Conservation (phyloP, 2,888 invertebrate genomes). For the Aproaerema taeniolella region DNA sequence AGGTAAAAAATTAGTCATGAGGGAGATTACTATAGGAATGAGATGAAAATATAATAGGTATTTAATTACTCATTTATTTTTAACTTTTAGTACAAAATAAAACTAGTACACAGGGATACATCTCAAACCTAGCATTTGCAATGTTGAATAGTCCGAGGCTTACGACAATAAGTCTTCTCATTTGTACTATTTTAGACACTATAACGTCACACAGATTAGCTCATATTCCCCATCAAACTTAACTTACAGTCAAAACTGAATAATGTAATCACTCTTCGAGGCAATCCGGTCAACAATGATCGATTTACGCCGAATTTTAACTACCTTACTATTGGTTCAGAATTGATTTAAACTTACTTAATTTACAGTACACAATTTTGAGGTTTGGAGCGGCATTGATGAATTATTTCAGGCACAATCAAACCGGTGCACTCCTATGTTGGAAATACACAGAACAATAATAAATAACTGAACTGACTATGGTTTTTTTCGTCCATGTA, state of each 20-base stretch:
- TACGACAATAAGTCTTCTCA: constrained; percentile 79
- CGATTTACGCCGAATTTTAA: constrained; percentile 48
- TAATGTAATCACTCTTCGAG: constrained; percentile 74
- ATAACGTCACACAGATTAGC: constrained; percentile 73
- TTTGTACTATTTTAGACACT: constrained; percentile 79
- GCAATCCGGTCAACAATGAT: constrained; percentile 48
- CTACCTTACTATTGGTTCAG: constrained; percentile 56
- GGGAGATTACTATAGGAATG: too few relatives aligned
- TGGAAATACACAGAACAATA: constrained; percentile 56
- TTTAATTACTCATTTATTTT: constrained; percentile 75
- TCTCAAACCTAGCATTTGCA: constrained; percentile 78
- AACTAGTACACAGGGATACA: constrained; percentile 79
- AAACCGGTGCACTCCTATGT: constrained; percentile 71
- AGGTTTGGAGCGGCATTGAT: constrained; percentile 76
- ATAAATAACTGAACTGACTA: not conserved
- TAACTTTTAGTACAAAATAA: constrained; percentile 79
- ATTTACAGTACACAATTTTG: constrained; percentile 67
- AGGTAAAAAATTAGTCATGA: too few relatives aligned
- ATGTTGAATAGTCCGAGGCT: constrained; percentile 77
- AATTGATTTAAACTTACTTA: constrained; percentile 56
- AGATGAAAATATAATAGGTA: too few relatives aligned
- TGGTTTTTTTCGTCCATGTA: too few relatives aligned
- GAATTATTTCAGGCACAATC: constrained; percentile 72
- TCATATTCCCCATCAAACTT: constrained; percentile 65
- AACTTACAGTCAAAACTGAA: constrained; percentile 67